phyloP scores from a whole-genome alignment of 2,113 vertebrate species.

The Lepisosteus osseus region DNA sequence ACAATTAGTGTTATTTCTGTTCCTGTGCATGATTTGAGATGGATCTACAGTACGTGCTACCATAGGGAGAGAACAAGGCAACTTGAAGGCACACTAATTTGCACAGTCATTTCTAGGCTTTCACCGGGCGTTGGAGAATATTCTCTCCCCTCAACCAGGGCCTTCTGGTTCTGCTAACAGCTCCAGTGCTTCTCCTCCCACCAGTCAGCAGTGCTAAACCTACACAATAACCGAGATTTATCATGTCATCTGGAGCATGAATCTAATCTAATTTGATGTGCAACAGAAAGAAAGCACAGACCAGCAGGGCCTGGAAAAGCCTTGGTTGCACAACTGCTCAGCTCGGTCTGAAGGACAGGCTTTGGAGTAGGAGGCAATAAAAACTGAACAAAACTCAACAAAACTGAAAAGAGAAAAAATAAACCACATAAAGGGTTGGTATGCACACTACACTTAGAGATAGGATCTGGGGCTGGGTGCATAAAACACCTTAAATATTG shows the following conservation, averaged over 20 bases:
- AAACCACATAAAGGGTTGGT: not conserved
- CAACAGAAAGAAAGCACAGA: constrained; percentile 9
- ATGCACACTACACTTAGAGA: no score
- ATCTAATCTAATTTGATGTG: constrained; percentile 25
- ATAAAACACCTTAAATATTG: no score
- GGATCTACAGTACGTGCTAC: no score
- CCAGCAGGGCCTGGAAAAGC: constrained; percentile 6
- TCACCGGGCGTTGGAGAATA: not conserved
- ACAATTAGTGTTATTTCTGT: no score
- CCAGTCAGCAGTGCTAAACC: constrained; percentile 8
- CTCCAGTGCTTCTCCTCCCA: not conserved
- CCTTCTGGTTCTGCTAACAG: not conserved
- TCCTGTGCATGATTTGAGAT: no score
- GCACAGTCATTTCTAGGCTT: not conserved
- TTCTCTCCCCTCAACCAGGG: not conserved
- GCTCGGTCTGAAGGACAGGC: constrained; percentile 8
- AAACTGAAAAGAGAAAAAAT: not conserved
- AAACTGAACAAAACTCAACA: not conserved
- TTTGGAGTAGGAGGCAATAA: not conserved
- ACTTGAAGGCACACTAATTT: not conserved
- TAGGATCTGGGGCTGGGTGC: no score
- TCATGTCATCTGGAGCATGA: not conserved
- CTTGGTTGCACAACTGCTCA: constrained; percentile 1
- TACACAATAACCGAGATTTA: not conserved
- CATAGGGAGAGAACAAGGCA: not conserved